Percentiles rank a stretch among this genome's conserved stretches.
Conservation (phyloP, 2,113 vertebrate species). For the Cyphotilapia sp. region DNA sequence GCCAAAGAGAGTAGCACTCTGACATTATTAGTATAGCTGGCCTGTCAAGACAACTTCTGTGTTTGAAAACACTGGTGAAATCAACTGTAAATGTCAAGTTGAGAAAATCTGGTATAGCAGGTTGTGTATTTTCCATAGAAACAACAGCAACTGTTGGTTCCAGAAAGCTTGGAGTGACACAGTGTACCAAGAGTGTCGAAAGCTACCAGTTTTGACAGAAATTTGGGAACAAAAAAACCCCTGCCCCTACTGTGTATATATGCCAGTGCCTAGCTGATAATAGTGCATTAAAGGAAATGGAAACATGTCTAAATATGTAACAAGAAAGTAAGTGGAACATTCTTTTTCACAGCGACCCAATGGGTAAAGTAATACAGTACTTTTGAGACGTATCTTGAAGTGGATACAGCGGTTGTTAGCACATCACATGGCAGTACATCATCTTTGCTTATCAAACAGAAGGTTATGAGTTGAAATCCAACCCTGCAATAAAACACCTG, state of each 20-base stretch:
- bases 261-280: neutral
- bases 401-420: neutral
- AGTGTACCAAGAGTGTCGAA: neutral
- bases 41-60: neutral
- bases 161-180: neutral
- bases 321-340: neutral
- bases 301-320: neutral
- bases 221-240: fast-evolving
- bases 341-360: neutral
- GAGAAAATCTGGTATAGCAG: neutral
- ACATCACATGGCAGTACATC: neutral
- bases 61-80: neutral
- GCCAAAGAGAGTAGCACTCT: neutral
- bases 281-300: neutral
- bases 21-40: neutral
- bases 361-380: neutral
- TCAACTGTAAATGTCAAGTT: neutral
- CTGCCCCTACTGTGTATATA: neutral
- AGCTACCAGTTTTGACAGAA: neutral
- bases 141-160: neutral
- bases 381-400: neutral
- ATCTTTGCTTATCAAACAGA: neutral
- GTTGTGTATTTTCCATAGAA: neutral
- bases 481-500: neutral
- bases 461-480: neutral